Evolutionary conservation across 2,888 invertebrate genomes (phyloP), one percentile per base, ranked within the genome.

Genomic region (Chromoteleia sp.): DNA sequence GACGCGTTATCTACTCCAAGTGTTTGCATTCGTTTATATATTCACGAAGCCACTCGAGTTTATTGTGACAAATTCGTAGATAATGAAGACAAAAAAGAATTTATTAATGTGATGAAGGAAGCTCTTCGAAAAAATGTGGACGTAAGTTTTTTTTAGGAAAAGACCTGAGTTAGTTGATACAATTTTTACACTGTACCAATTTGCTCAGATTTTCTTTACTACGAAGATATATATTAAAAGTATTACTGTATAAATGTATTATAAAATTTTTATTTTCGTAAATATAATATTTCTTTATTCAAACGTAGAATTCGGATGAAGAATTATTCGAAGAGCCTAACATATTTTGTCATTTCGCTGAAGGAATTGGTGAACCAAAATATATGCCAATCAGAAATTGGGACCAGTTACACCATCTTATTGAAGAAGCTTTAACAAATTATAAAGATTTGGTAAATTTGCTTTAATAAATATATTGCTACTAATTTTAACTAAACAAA

Each of bases 281-380:
- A n/a, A n/a, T n/a, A n/a, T n/a, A n/a, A n/a, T n/a, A n/a, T n/a
- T n/a, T n/a, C n/a, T n/a, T n/a, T n/a, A n/a, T n/a, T n/a, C n/a
- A n/a, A n/a, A n/a, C n/a, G 25, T 6, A 25, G 25, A 6, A 4
- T 25, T 25, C 25, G 63, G 98, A 98, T 84, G 93, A 93, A 2
- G 90, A 93, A 0, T 93, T 97, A 1, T 94, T 96, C 87, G 93
- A 93, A 21, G 94, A 94, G 82, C 98, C 98, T 0, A 92, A 96
- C n/a, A 96, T 98, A 78, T 98, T 94, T 91, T 98, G 97, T 88
- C 98, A 98, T 92, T 98, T 98, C 91, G 96, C 98, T 14, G 95
- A 96, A 86, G 98, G 98, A 3, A 94, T 98, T 50, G 97, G 98
- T 0, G 98, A 98, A 85, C 96, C 97, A 0, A 98, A 98, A 91